phyloP scores from a whole-genome alignment of 2,888 invertebrate genomes.

The Phaonia tiefii region DNA sequence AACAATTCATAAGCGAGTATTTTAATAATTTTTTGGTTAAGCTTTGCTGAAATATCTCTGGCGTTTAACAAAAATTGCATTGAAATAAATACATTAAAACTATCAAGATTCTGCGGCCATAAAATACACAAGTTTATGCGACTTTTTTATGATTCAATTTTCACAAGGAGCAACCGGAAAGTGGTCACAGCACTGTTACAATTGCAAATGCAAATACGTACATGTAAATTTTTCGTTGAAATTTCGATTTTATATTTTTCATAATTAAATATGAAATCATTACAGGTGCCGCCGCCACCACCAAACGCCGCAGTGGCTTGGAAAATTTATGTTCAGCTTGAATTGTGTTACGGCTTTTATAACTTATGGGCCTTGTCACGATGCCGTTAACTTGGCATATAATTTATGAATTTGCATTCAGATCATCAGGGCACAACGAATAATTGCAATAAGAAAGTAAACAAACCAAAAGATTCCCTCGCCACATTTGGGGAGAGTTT shows the following conservation, averaged over 20 bases:
- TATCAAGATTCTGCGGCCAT: slow-evolving; percentile 50
- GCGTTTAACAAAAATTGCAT: no score
- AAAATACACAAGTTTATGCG: slow-evolving; percentile 7
- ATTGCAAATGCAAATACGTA: not conserved
- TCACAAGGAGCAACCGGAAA: not conserved
- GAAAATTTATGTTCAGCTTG: not conserved
- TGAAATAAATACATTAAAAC: slow-evolving; percentile 39
- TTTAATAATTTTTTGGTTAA: slow-evolving; percentile 52
- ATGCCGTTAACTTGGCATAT: slow-evolving; percentile 8
- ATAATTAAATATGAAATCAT: slow-evolving; percentile 22
- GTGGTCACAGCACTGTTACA: not conserved
- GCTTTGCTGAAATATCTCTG: no score
- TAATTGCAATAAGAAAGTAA: not conserved
- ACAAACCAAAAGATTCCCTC: no score
- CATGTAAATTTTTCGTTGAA: no score
- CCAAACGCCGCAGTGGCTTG: not conserved
- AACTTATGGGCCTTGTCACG: not conserved
- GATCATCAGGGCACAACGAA: not conserved
- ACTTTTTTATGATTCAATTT: slow-evolving; percentile 4
- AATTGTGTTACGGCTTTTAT: not conserved
- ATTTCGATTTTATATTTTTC: not conserved
- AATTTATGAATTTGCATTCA: slow-evolving; percentile 17
- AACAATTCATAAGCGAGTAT: slow-evolving; percentile 39
- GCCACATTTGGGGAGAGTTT: no score
- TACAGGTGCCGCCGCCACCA: slow-evolving; percentile 19